Base-by-base conservation (phyloP, 1,140 invertebrate species). In the Anastrepha obliqua region DNA sequence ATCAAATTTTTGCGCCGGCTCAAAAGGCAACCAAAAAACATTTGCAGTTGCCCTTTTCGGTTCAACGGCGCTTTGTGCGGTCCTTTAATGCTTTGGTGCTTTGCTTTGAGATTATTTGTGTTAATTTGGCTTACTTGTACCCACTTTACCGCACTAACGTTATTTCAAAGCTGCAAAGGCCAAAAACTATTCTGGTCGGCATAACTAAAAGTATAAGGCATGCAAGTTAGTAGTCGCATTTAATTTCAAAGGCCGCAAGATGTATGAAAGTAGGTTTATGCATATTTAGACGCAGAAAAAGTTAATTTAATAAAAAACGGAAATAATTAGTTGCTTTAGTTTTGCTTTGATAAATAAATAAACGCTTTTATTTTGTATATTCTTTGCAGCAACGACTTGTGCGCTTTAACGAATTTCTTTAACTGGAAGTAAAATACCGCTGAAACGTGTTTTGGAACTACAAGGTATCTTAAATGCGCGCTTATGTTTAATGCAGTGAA, bases 291-390 rank as follows among this genome's bases (percentile, higher is more conserved):
- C 70, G 42, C 42, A 5, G 55, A 13, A 86, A 87, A 89, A 86
- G 87, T 88, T 89, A 89, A 89, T 89, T 89, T 88, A 89, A 89
- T 89, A 86, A 87, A 88, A 88, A 85, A 44, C 88, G 88, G 88
- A 89, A 89, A 67, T 88, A 89, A 89, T 89, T 89, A 89, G 87
- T 88, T 89, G 29, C 44, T 86, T 86, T 88, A 88, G 74, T 89
- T 78, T 89, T 86, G 64, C 85, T 88, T 88, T 87, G 87, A 88
- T 89, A 29, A 78, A 15, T 6, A 47, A 47, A 20, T 20, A 58
- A 85, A 85, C 20, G 3, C 51, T 8, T 55, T 55, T 55, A 55
- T 55, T 55, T 55, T 0, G 11, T 55, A 55, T 55, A 55, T 29
- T 29, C 29, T 29, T 29, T 29, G 29, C 29, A 29, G 29, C 29